These are phyloP conservation scores for Agriopis aurantiaria DNA, from an alignment of 2,888 invertebrate genomes.

Conservation along the genomic window DNA sequence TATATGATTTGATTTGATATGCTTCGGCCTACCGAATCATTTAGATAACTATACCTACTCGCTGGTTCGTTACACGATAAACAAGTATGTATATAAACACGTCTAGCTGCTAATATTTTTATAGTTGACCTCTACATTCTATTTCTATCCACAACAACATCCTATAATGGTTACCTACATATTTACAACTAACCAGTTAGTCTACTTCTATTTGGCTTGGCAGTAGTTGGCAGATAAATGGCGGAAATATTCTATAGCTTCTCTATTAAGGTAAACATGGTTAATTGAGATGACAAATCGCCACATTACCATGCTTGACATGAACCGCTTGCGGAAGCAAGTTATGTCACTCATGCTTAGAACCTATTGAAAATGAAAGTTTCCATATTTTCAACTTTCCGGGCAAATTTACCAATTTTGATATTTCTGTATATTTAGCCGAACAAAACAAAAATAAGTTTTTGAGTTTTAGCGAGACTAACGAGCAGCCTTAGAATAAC, in stretches of 20 bases:
- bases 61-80: too few relatives aligned
- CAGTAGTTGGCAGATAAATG: background rate
- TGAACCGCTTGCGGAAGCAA: slow-evolving; percentile 1
- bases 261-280: slow-evolving; percentile 10
- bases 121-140: background rate
- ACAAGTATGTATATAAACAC: background rate
- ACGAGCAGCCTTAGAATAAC: too few relatives aligned
- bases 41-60: too few relatives aligned
- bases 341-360: background rate
- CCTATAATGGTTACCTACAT: background rate
- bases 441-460: too few relatives aligned
- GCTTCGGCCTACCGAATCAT: too few relatives aligned
- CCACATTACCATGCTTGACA: slow-evolving; percentile 1
- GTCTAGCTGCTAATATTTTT: background rate
- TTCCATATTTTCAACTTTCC: too few relatives aligned
- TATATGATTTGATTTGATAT: too few relatives aligned
- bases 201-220: slow-evolving; percentile 1
- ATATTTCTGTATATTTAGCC: too few relatives aligned
- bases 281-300: slow-evolving; percentile 1
- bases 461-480: too few relatives aligned
- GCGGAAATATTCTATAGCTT: background rate
- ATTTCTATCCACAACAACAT: slow-evolving; percentile 9
- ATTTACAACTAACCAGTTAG: slow-evolving; percentile 5
- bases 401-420: too few relatives aligned
- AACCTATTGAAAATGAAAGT: too few relatives aligned